Conservation (phyloP, 1,140 invertebrate genomes). For the Zaprionus nigranus region DNA sequence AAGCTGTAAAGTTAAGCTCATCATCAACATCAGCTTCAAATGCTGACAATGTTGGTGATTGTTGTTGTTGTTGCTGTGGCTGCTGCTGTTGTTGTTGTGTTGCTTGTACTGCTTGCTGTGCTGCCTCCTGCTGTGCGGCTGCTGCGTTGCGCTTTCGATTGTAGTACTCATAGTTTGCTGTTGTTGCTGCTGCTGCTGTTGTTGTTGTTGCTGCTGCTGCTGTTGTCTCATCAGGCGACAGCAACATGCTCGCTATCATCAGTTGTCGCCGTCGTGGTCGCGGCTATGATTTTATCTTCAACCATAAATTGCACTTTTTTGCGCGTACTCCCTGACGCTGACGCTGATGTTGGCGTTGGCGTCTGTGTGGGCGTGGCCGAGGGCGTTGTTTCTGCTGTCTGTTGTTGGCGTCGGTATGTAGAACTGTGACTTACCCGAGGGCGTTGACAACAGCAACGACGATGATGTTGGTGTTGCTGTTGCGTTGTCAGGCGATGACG, state of each 20-base stretch:
- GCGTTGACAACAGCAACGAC: conserved; percentile 36
- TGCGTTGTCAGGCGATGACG: conserved; percentile 20
- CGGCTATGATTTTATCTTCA: conserved; percentile 85
- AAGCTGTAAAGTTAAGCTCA: conserved; percentile 78
- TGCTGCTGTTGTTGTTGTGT: conserved; percentile 7
- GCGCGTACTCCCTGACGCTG: conserved; percentile 66
- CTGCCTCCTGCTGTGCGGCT: conserved; percentile 40
- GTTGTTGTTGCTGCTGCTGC: conserved; percentile 45
- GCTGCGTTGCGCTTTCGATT: conserved; percentile 73
- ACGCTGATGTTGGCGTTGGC: conserved; percentile 36
- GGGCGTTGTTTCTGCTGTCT: conserved; percentile 15
- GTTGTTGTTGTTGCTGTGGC: conserved; percentile 21
- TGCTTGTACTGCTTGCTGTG: conserved; percentile 33
- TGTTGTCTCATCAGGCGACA: conserved; percentile 44
- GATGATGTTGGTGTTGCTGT: conserved; percentile 7
- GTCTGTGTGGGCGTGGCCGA: conserved; percentile 21
- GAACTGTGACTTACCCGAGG: conserved; percentile 87
- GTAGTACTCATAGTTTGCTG: conserved; percentile 80
- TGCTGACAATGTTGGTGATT: conserved; percentile 41
- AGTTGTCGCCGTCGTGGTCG: conserved; percentile 64
- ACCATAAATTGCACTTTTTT: conserved; percentile 88
- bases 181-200: conserved; percentile 43
- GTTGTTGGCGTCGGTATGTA: conserved; percentile 87
- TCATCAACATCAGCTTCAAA: conserved; percentile 66
- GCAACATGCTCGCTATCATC: conserved; percentile 62